These are phyloP conservation scores for Brachionus angularis DNA, from an alignment of 1,140 invertebrate species.

Conservation along the genomic window DNA sequence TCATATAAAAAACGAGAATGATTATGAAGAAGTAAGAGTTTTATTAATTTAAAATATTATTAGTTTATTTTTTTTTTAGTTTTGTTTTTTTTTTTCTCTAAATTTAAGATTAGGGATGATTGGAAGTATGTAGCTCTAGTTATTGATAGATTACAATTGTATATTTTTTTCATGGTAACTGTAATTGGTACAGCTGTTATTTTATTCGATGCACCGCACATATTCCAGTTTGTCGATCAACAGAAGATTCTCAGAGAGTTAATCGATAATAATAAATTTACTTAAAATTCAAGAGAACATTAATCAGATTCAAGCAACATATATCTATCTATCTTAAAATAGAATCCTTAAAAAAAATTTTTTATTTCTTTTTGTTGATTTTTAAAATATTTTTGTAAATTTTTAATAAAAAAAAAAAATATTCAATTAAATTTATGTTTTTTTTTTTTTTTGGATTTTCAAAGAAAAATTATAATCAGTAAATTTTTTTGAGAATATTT, in stretches of 20 bases:
- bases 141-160: slow-evolving; percentile 57
- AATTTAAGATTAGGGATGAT: slow-evolving; percentile 56
- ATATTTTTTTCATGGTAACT: slow-evolving; percentile 58
- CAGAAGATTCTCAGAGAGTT: slow-evolving; percentile 37
- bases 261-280: slow-evolving; percentile 40
- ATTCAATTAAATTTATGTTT: too few species aligned
- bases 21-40: slow-evolving; percentile 64
- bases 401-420: too few species aligned
- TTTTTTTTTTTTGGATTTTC: too few species aligned
- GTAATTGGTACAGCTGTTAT: slow-evolving; percentile 53
- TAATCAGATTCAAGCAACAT: too few species aligned
- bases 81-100: slow-evolving; percentile 93
- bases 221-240: slow-evolving; percentile 44
- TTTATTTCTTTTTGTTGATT: too few species aligned
- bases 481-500: too few species aligned
- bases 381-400: too few species aligned
- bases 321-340: too few species aligned
- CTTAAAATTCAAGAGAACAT: too few species aligned
- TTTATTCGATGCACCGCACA: slow-evolving; percentile 30
- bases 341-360: too few species aligned
- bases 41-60: neutral
- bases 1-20: slow-evolving; percentile 80
- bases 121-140: slow-evolving; percentile 48
- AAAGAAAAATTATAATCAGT: too few species aligned
- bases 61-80: too few species aligned